Percentiles rank a stretch among this genome's conserved stretches.
phyloP scores from a whole-genome alignment of 2,797 vertebrate species.

The Chaunax sp. region DNA sequence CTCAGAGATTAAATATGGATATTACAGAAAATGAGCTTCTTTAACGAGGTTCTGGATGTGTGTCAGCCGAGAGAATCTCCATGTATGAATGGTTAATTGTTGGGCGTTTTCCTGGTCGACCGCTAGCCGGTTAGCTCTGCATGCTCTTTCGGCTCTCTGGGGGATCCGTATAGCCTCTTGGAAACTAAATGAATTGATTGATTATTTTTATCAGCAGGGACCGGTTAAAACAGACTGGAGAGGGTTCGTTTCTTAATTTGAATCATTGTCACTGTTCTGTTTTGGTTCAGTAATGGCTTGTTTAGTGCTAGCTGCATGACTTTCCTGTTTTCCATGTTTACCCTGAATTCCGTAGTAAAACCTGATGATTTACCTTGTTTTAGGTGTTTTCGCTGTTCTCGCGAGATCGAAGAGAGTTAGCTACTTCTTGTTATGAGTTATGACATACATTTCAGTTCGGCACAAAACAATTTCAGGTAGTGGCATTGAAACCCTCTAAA shows the following conservation, averaged over 20 bases:
- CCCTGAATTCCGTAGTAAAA: neutral
- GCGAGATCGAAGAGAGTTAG: too few relatives aligned
- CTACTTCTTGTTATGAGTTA: neutral
- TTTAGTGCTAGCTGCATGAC: neutral
- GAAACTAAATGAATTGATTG: accelerated
- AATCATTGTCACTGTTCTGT: too few relatives aligned
- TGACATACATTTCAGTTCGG: neutral
- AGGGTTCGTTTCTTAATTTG: neutral
- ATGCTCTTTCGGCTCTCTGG: neutral
- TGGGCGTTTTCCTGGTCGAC: constrained; percentile 47
- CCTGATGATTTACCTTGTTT: accelerated
- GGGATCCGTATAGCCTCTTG: neutral
- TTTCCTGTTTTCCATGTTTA: constrained; percentile 6
- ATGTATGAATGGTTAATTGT: neutral
- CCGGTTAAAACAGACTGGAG: accelerated
- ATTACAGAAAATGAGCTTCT: accelerated
- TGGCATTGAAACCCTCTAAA: too few relatives aligned
- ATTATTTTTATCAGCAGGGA: neutral
- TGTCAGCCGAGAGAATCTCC: neutral
- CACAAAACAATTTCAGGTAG: neutral
- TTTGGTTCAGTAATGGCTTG: too few relatives aligned
- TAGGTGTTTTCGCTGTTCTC: too few relatives aligned
- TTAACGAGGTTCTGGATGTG: accelerated
- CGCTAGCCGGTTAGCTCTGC: constrained; percentile 32
- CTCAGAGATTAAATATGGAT: neutral